These are phyloP conservation scores for Odocoileus virginianus DNA, from an alignment of 2,113 vertebrate species.

Conservation along the genomic window DNA sequence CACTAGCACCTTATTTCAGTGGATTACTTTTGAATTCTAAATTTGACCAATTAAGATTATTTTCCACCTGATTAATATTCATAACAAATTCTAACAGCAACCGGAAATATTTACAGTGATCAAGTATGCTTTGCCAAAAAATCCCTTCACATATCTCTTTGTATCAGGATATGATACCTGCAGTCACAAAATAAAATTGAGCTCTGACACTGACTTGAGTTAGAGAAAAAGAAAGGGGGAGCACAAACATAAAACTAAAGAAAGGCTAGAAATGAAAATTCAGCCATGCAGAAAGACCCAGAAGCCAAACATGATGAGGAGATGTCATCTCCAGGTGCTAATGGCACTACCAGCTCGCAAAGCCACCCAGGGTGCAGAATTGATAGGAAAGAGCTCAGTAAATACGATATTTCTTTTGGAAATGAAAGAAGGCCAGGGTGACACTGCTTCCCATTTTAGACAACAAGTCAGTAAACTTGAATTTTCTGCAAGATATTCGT, in stretches of 20 bases:
- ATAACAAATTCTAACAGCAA: slow-evolving; percentile 56
- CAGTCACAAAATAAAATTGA: slow-evolving; percentile 28
- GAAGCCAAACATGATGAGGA: slow-evolving; percentile 39
- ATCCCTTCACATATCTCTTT: slow-evolving; percentile 3
- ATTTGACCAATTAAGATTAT: slow-evolving; percentile 61
- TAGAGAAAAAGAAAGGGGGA: background rate
- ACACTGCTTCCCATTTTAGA: background rate
- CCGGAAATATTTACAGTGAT: slow-evolving; percentile 55
- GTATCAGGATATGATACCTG: background rate
- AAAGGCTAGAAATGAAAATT: slow-evolving; percentile 36
- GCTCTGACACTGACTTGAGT: background rate
- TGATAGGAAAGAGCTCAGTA: background rate
- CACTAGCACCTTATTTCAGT: slow-evolving; percentile 15
- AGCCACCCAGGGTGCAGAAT: background rate
- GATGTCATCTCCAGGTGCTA: background rate
- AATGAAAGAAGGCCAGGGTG: background rate
- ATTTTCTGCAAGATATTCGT: background rate
- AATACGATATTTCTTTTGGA: background rate
- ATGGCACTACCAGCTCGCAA: background rate
- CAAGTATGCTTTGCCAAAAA: slow-evolving; percentile 37
- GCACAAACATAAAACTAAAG: slow-evolving; percentile 40
- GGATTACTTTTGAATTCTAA: slow-evolving; percentile 52
- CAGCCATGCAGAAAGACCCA: slow-evolving; percentile 19
- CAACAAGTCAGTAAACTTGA: background rate
- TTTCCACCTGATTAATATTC: slow-evolving; percentile 72